Conservation (phyloP, 2,797 vertebrate species). For the Xyrichtys novacula region DNA sequence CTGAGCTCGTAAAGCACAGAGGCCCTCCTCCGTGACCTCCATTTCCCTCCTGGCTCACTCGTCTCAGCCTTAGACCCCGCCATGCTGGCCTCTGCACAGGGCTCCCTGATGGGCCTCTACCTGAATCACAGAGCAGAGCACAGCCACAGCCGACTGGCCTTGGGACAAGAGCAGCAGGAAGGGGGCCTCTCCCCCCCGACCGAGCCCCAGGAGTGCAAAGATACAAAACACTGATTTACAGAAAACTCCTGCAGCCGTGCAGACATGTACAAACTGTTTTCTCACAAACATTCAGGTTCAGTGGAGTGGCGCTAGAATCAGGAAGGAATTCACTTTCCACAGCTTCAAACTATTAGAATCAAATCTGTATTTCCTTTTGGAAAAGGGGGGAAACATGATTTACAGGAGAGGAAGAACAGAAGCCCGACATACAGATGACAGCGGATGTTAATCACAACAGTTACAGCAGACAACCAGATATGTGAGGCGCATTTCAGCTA, state of each 20-base stretch:
- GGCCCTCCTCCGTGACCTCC: constrained; percentile 38
- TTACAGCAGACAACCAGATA: constrained; percentile 5
- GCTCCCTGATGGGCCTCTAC: constrained; percentile 51
- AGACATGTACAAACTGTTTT: constrained; percentile 25
- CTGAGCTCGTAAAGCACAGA: constrained; percentile 52
- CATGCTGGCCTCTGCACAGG: constrained; percentile 31
- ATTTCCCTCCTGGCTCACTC: constrained; percentile 58
- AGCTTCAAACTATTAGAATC: background rate
- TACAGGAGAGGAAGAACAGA: background rate
- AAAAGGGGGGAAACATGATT: background rate
- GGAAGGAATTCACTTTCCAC: too few relatives aligned
- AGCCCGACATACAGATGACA: constrained; percentile 2
- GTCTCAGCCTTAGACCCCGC: constrained; percentile 44
- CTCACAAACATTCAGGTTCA: background rate
- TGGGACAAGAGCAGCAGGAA: constrained; percentile 71
- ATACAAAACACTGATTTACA: constrained; percentile 60
- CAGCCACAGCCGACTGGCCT: constrained; percentile 71
- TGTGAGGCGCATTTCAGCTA: too few relatives aligned
- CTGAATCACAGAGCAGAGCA: constrained; percentile 64
- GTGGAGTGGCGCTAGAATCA: background rate
- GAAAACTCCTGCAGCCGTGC: constrained; percentile 24
- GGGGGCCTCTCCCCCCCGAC: constrained; percentile 55
- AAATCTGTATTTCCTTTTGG: background rate
- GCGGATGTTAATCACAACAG: constrained; percentile 2
- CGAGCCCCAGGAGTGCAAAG: constrained; percentile 46